Base-by-base conservation (phyloP, 1,140 invertebrate species). In the Formica selysi region DNA sequence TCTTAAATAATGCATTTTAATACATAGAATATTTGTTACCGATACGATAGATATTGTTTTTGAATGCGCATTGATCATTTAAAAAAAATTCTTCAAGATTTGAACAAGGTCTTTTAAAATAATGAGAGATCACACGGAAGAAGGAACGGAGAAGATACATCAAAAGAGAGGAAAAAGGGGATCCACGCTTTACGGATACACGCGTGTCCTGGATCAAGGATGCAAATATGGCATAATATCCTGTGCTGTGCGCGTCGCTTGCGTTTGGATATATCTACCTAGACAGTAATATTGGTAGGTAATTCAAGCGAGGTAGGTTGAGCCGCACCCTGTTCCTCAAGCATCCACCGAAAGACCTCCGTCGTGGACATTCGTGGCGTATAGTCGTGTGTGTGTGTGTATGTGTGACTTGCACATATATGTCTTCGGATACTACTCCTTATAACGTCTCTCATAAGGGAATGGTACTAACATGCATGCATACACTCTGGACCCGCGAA, bases 201-300 rank as follows among this genome's bases (percentile, higher is more conserved):
- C 91, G 90, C 91, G 91, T 94, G 90, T 92, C 91, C 91, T 92
- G 92, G 90, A 92, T 92, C 90, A 90, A 86, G 90, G 92, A 93
- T 93, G 92, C 91, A 93, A 94, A 93, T 93, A 92, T 93, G 91
- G 93, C 91, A 92, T 92, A 92, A 86, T 91, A 91, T 89, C 86
- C 90, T 87, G 92, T 62, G 85, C 65, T 19, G 91, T 61, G 86
- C 80, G 88, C 13, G 38, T 64, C 89, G 91, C 90, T 88, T 89
- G 90, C 90, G 38, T 81, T 83, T 91, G 92, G 85, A 87, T 87
- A 93, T 91, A 91, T 85, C 91, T 84, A 92, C 85, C 89, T 93
- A 93, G 93, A 93, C 93, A 88, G 92, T 93, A 94, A 93, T 94
- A 94, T 93, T 92, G 93, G 93, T 93, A 94, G 93, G 92, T 93